Evolutionary conservation across 2,888 invertebrate species (phyloP).

Genomic region (Piscicola geometra): DNA sequence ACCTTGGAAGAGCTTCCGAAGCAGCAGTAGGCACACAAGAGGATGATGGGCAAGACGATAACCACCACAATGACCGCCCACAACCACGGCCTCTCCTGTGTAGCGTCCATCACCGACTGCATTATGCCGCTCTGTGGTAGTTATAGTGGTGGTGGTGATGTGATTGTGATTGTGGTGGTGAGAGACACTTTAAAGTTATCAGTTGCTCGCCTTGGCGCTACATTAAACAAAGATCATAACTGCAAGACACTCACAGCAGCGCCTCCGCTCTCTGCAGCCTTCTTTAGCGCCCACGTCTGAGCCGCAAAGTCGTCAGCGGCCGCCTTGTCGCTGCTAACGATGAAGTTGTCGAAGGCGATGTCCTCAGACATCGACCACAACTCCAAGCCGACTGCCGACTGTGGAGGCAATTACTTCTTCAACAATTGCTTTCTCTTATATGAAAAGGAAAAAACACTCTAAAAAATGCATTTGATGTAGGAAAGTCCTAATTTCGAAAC

Average conservation of each 20-base stretch:
- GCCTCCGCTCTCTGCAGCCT: slow-evolving; percentile 57
- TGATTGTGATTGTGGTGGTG: too few relatives aligned
- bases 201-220: too few relatives aligned
- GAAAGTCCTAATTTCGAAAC: too few relatives aligned
- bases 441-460: too few relatives aligned
- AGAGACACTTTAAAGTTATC: too few relatives aligned
- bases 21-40: slow-evolving; percentile 77
- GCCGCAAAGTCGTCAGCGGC: slow-evolving; percentile 31
- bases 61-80: slow-evolving; percentile 80
- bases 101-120: slow-evolving; percentile 63
- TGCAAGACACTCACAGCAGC: slow-evolving; percentile 38
- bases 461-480: too few relatives aligned
- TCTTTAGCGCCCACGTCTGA: slow-evolving; percentile 62
- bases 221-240: too few relatives aligned
- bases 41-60: slow-evolving; percentile 72
- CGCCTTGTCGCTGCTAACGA: slow-evolving; percentile 33
- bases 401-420: too few relatives aligned
- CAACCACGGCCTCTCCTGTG: slow-evolving; percentile 82
- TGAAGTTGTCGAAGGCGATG: slow-evolving; percentile 64
- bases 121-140: slow-evolving; percentile 52
- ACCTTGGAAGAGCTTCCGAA: slow-evolving; percentile 52
- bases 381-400: slow-evolving; percentile 74
- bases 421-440: too few relatives aligned
- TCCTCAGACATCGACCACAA: slow-evolving; percentile 95
- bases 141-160: too few relatives aligned